Evolutionary conservation across 2,888 invertebrate species (phyloP).

Genomic region (Ditylenchus weischeri): DNA sequence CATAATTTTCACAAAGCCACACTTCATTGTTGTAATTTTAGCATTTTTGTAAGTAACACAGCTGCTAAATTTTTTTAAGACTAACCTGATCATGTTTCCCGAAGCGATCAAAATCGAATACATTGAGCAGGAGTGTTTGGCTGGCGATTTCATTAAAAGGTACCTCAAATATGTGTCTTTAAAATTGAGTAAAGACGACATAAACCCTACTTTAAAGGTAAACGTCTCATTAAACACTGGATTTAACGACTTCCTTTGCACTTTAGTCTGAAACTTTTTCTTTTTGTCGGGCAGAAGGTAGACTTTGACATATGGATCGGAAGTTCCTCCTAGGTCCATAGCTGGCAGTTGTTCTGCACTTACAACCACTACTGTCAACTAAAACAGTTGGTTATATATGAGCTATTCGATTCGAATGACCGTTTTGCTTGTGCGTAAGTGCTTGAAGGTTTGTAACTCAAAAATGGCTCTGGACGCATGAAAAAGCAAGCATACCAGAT

Average conservation of each 20-base stretch:
- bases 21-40: too few relatives aligned
- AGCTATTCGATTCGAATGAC: too few relatives aligned
- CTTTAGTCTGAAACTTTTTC: constrained; percentile 56
- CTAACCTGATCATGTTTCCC: constrained; percentile 99
- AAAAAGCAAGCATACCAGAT: too few relatives aligned
- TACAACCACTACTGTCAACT: constrained; percentile 55
- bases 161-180: constrained; percentile 68
- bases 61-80: too few relatives aligned
- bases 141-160: constrained; percentile 98
- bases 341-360: constrained; percentile 53
- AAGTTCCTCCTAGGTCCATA: constrained; percentile 56
- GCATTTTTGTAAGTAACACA: too few relatives aligned
- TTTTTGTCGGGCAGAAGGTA: constrained; percentile 54
- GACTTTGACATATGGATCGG: constrained; percentile 49
- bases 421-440: too few relatives aligned
- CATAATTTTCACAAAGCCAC: too few relatives aligned
- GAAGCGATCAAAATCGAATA: constrained; percentile 99
- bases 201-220: constrained; percentile 10
- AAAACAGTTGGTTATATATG: too few relatives aligned
- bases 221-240: constrained; percentile 6
- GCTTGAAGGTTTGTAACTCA: too few relatives aligned
- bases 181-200: too few relatives aligned
- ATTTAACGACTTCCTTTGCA: constrained; percentile 34
- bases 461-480: too few relatives aligned
- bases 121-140: constrained; percentile 96